Evolutionary conservation across 2,888 invertebrate genomes (phyloP), one percentile per base, ranked within the genome.

Genomic region (Drosophila helvetica): DNA sequence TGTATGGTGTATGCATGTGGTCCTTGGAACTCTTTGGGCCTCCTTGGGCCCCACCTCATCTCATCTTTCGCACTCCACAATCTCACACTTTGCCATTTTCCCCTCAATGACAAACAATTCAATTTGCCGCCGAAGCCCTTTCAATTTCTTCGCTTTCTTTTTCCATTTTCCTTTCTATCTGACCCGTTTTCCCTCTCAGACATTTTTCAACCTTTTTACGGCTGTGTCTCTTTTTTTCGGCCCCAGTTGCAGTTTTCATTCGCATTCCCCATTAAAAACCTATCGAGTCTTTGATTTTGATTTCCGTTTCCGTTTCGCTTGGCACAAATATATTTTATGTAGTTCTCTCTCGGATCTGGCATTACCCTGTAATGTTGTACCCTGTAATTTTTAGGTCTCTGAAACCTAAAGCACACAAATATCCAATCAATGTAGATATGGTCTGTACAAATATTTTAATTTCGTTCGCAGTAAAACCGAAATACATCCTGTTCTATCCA

Each of bases 61-160:
- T 55, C 50, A 53, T 48, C 51, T 42, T 45, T 25, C 54, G 22
- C 42, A 12, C 45, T 38, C 50, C 53, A 47, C 22, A 57, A 30
- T 64, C 72, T 5, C 38, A 6, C 38, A 54, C 70, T 51, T 45
- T 62, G 67, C 50, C 55, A 43, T 56, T 57, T 53, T 25, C 47
- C 50, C 56, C 50, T 57, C 63, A 45, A 58, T 54, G 71, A 25
- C 75, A 75, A 82, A 83, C 81, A 86, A 80, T 83, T 82, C 86
- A 83, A 82, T 82, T 86, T 86, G 74, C 74, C 73, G 69, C 46
- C 68, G 57, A 68, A 60, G 70, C 64, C 71, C 53, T 54, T 56
- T 55, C 60, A 66, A 25, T 56, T 45, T 30, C 27, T 15, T 15
- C 15, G 38, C 38, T 38, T 38, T 38, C n/a, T n/a, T 19, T 15